Percentiles rank a stretch among this genome's conserved stretches.
These are phyloP conservation scores for Campoplex capitator DNA, from an alignment of 2,888 invertebrate species.

Conservation along the genomic window DNA sequence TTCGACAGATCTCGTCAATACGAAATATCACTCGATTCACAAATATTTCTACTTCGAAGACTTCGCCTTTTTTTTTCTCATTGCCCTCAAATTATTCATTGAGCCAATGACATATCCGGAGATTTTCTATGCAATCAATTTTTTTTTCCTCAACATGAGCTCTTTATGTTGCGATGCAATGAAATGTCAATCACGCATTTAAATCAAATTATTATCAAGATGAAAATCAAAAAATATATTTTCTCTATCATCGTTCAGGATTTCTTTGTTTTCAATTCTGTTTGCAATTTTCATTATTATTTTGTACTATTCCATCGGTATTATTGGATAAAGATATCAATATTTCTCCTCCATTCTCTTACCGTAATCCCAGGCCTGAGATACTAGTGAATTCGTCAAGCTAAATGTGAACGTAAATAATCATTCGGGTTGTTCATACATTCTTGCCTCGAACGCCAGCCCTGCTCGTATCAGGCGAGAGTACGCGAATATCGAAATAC, in stretches of 20 bases:
- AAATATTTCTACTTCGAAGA: background rate
- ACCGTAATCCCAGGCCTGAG: background rate
- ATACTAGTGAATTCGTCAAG: conserved; percentile 27
- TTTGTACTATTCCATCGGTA: background rate
- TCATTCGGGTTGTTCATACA: conserved; percentile 7
- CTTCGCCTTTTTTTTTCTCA: background rate
- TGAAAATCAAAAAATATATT: background rate
- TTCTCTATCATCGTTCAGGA: background rate
- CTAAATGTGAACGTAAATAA: conserved; percentile 24
- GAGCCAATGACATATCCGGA: background rate
- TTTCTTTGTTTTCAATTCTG: background rate
- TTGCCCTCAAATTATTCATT: background rate
- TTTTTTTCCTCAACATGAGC: background rate
- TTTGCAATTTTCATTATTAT: background rate
- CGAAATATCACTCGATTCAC: conserved; percentile 1
- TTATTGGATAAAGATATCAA: background rate
- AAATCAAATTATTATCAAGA: background rate
- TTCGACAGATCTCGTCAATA: conserved; percentile 1
- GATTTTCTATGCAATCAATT: background rate
- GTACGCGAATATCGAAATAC: conserved; percentile 19
- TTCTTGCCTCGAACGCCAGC: background rate
- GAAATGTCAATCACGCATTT: no score
- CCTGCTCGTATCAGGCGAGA: background rate
- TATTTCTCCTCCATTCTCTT: background rate
- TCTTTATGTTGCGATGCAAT: background rate